Conservation (phyloP, 1,140 invertebrate genomes). For the Solenopsis invicta region DNA sequence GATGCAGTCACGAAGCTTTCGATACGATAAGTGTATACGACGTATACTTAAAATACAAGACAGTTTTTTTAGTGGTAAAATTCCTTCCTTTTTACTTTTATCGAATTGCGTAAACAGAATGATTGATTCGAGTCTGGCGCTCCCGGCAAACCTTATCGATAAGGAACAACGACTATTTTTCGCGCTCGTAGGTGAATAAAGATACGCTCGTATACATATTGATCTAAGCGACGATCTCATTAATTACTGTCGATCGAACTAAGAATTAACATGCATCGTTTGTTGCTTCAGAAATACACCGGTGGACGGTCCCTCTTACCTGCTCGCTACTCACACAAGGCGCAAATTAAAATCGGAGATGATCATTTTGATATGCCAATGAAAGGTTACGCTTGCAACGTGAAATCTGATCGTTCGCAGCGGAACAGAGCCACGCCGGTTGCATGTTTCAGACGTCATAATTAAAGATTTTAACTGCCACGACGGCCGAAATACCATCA, state of each 20-base stretch:
- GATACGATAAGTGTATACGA: neutral
- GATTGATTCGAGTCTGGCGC: neutral
- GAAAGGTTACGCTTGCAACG: slow-evolving; percentile 66
- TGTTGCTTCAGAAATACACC: slow-evolving; percentile 13
- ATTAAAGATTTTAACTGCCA: slow-evolving; percentile 58
- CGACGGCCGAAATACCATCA: slow-evolving; percentile 9
- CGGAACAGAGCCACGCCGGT: slow-evolving; percentile 17
- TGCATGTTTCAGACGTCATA: slow-evolving; percentile 68
- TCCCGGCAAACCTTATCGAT: neutral
- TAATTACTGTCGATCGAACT: slow-evolving; percentile 60
- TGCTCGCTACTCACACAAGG: neutral
- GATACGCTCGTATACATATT: slow-evolving; percentile 1
- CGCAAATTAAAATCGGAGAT: slow-evolving; percentile 71
- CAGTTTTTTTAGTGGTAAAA: slow-evolving; percentile 18
- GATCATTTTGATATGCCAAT: slow-evolving; percentile 64
- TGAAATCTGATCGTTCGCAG: slow-evolving; percentile 64
- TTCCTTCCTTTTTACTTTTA: neutral
- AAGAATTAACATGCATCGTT: slow-evolving; percentile 46
- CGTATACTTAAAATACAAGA: neutral
- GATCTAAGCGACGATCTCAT: slow-evolving; percentile 53
- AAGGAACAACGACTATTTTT: neutral
- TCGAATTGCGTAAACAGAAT: neutral
- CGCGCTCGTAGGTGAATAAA: neutral
- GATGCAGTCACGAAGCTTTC: neutral
- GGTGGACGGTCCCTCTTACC: neutral